Evolutionary conservation across 35 echinoderm and acorn worm genomes (phyloP).

Genomic region (Hemicentrotus pulcherrimus): DNA sequence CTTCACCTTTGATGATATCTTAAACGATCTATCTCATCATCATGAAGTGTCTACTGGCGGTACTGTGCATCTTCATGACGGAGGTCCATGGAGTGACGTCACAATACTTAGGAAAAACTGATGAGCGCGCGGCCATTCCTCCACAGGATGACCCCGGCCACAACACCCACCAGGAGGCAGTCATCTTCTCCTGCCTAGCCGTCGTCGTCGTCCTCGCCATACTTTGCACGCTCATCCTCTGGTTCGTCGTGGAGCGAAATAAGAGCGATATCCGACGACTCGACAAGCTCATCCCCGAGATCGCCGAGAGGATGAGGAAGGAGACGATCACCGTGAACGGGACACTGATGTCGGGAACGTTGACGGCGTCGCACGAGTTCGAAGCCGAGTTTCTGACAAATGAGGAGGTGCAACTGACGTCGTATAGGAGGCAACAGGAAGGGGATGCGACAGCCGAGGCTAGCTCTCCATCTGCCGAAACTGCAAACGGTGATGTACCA

Average conservation of each 20-base stretch:
- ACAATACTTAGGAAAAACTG: not conserved
- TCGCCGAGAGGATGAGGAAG: slow-evolving; percentile 37
- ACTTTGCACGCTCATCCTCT: slow-evolving; percentile 43
- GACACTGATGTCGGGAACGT: slow-evolving; percentile 55
- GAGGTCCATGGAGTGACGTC: not conserved
- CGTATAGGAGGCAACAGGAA: not conserved
- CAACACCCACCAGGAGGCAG: slow-evolving; percentile 61
- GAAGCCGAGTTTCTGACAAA: slow-evolving; percentile 35
- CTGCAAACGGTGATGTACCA: not conserved
- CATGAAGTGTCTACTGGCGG: not conserved
- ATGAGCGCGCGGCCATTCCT: slow-evolving; percentile 45
- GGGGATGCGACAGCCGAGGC: not conserved
- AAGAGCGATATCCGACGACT: slow-evolving; percentile 46
- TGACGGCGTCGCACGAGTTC: slow-evolving; percentile 57
- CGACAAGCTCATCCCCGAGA: slow-evolving; percentile 45
- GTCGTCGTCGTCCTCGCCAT: slow-evolving; percentile 20
- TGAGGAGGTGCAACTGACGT: slow-evolving; percentile 29
- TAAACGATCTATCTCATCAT: not conserved
- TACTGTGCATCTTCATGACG: not conserved
- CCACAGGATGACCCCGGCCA: slow-evolving; percentile 50
- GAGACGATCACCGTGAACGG: slow-evolving; percentile 27
- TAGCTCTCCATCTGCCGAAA: not conserved
- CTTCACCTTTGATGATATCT: no score
- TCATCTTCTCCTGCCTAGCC: slow-evolving; percentile 53
- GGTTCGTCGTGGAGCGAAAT: slow-evolving; percentile 40